These are phyloP conservation scores for Eupithecia dodoneata DNA, from an alignment of 2,888 invertebrate genomes.

Conservation along the genomic window DNA sequence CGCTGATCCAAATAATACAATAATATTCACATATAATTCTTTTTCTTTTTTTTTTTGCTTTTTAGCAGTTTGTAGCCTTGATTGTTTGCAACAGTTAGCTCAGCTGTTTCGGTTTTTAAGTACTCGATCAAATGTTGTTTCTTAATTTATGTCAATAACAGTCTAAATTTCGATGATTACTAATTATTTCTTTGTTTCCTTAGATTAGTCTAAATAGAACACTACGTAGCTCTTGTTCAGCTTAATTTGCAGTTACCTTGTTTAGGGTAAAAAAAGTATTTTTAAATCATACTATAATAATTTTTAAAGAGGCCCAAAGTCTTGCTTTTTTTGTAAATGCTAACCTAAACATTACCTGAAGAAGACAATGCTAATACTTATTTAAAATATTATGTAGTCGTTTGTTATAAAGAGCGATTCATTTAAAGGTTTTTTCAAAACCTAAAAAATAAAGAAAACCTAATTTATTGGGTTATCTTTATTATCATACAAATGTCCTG, in stretches of 20 bases:
- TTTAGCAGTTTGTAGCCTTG: not conserved
- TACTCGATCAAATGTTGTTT: not conserved
- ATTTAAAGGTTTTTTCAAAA: too few species aligned
- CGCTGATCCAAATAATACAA: not conserved
- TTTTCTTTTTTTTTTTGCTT: not conserved
- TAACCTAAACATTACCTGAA: too few species aligned
- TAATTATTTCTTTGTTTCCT: not conserved
- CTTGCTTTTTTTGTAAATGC: too few species aligned
- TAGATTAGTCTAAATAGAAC: not conserved
- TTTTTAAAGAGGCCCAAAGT: not conserved
- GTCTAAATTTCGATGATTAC: not conserved
- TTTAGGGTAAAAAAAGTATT: too few species aligned
- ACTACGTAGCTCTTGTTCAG: too few species aligned
- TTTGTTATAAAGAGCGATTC: too few species aligned
- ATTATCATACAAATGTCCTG: too few species aligned
- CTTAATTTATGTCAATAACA: not conserved
- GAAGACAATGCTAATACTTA: too few species aligned
- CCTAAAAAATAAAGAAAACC: too few species aligned
- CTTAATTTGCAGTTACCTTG: too few species aligned
- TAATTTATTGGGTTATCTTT: too few species aligned
- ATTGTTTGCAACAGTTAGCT: not conserved
- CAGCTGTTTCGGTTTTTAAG: not conserved
- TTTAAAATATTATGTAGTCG: too few species aligned
- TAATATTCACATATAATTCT: not conserved
- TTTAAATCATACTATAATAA: not conserved